These are phyloP conservation scores for Peromyscus eremicus DNA, from an alignment of 2,797 vertebrate genomes.

Conservation along the genomic window DNA sequence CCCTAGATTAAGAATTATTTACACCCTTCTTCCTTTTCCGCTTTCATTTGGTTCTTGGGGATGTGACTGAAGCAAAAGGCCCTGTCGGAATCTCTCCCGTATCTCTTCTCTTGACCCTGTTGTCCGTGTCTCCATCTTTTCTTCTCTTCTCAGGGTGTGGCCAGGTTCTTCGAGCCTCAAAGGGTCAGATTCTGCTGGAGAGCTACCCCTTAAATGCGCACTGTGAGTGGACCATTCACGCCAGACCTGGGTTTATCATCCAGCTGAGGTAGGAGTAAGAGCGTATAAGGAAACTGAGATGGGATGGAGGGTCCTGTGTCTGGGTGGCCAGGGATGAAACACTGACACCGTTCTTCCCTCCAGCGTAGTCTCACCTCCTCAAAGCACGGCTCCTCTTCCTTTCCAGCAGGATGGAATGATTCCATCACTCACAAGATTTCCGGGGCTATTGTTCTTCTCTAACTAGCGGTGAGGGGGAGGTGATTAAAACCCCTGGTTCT, in stretches of 20 bases:
- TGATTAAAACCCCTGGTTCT: neutral
- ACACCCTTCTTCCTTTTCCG: neutral
- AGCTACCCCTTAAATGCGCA: constrained; percentile 97
- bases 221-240: constrained; percentile 97
- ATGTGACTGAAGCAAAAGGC: neutral
- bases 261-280: constrained; percentile 92
- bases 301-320: neutral
- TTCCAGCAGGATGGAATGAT: neutral
- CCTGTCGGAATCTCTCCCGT: neutral
- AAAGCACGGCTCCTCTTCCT: neutral
- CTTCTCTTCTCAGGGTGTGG: constrained; percentile 92
- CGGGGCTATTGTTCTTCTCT: neutral
- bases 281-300: neutral
- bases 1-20: neutral
- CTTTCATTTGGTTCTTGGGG: neutral
- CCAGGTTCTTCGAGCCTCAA: constrained; percentile 93
- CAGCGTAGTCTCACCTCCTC: neutral
- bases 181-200: constrained; percentile 96
- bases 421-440: neutral
- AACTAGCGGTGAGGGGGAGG: accelerated
- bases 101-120: neutral
- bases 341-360: neutral
- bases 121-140: neutral
- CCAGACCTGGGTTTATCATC: constrained; percentile 93
- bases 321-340: neutral